Base-by-base conservation (phyloP, 2,797 vertebrate species). In the Pangasius mekongensis region DNA sequence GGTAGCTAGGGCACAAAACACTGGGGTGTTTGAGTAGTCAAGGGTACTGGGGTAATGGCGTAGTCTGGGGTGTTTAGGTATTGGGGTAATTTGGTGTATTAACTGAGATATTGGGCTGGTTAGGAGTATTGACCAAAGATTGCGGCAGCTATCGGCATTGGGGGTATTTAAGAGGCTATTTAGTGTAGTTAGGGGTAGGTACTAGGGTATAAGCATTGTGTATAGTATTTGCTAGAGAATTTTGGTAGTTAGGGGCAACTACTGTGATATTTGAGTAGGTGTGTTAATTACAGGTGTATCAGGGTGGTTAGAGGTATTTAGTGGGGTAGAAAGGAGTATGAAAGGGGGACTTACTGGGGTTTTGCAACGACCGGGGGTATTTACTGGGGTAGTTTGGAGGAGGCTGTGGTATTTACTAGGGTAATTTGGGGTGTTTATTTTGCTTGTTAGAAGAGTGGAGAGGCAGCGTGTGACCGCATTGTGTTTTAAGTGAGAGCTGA, bases 401-500 rank as follows among this genome's bases (percentile, higher is more conserved):
- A 84, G 82, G 82, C 30, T 84, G 60, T 49, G 82, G 60, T 52
- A 67, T 49, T 30, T 47, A 5, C 27, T 13, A n/a, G 83, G 81
- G 81, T 81, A 83, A 49, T 83, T 66, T 66, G 27, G 39, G 83
- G n/a, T 69, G 47, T 84, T 84, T 84, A 54, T 71, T 71, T 71
- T 84, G 83, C 20, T 0, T 69, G 10, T 54, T 66, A 69, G 66
- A 67, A n/a, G 60, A 76, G 22, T 87, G 47, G n/a, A 62, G 67
- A 52, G 83, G 64, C n/a, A 49, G 81, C 39, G 24, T 69, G 74
- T 16, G 62, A 60, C 83, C 52, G 54, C 43, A 87, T 87, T 88
- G 87, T 89, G 84, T 89, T 69, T 86, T 81, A 82, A 89, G 88
- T 86, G 84, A 52, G 30, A 81, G 74, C 84, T 2, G 76, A 80